Percentiles rank a stretch among this genome's conserved stretches.
phyloP scores from a whole-genome alignment of 2,888 invertebrate genomes.

The Sinotaia quadrata region DNA sequence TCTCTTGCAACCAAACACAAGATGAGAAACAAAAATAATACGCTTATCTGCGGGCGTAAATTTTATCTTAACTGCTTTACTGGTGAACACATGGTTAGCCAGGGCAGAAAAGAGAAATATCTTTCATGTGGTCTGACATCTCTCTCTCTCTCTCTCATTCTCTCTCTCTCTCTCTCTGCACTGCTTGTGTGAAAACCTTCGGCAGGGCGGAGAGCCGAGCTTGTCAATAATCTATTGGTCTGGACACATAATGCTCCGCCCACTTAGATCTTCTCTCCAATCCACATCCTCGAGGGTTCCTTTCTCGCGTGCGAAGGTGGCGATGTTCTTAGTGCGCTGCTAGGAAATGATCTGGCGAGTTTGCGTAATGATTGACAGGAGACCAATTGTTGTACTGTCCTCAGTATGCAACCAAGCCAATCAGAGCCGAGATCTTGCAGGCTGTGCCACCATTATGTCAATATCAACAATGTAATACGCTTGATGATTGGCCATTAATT shows the following conservation, averaged over 20 bases:
- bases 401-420: slow-evolving; percentile 33
- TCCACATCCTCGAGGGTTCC: not conserved
- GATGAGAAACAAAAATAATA: too few relatives aligned
- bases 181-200: not conserved
- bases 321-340: too few relatives aligned
- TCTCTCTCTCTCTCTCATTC: too few relatives aligned
- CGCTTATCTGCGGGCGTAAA: too few relatives aligned
- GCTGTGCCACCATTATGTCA: slow-evolving; percentile 51
- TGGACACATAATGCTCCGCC: not conserved
- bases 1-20: too few relatives aligned
- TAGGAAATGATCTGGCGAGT: too few relatives aligned
- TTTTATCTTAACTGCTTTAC: too few relatives aligned
- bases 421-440: slow-evolving; percentile 37
- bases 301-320: too few relatives aligned
- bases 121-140: not conserved
- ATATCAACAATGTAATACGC: slow-evolving; percentile 54
- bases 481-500: slow-evolving; percentile 55
- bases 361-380: slow-evolving; percentile 41
- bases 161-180: slow-evolving; percentile 6
- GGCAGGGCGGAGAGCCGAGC: slow-evolving; percentile 10
- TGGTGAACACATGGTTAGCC: too few relatives aligned
- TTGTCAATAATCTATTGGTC: slow-evolving; percentile 19
- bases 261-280: slow-evolving; percentile 5
- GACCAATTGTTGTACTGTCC: slow-evolving; percentile 42
- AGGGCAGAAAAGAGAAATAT: not conserved